Evolutionary conservation across 92 coral and sea anemone genomes (phyloP).

Genomic region (Phenganax marumi): DNA sequence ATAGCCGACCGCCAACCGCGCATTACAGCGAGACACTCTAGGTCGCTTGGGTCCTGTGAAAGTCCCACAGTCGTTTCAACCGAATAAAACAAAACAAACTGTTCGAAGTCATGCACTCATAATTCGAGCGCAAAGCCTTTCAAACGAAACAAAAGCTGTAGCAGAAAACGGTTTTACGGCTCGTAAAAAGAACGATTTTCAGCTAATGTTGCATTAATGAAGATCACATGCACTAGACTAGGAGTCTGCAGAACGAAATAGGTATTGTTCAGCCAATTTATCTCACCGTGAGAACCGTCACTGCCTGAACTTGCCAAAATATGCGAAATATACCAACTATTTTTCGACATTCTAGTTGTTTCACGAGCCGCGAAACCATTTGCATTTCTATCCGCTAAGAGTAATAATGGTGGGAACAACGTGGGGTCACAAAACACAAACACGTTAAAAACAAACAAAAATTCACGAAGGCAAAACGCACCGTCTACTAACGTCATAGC

Average conservation of each 20-base stretch:
- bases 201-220: no score
- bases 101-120: not conserved
- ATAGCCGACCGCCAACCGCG: conserved; percentile 23
- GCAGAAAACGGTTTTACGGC: no score
- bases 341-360: not conserved
- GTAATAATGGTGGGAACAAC: not conserved
- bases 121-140: not conserved
- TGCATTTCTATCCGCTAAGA: not conserved
- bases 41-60: not conserved
- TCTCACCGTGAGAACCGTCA: not conserved
- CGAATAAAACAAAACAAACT: not conserved
- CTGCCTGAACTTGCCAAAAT: not conserved
- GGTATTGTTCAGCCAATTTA: conserved; percentile 6
- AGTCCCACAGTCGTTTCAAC: not conserved
- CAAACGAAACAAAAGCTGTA: not conserved
- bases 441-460: conserved; percentile 22
- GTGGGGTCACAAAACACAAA: not conserved
- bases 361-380: no score
- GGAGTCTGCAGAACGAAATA: not conserved
- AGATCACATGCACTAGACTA: not conserved
- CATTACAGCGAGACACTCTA: not conserved
- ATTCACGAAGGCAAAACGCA: not conserved
- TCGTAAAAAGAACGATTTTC: no score
- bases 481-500: conserved; percentile 6
- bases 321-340: not conserved